phyloP scores from a whole-genome alignment of 2,888 invertebrate species.

The Teinopalpus imperialis region DNA sequence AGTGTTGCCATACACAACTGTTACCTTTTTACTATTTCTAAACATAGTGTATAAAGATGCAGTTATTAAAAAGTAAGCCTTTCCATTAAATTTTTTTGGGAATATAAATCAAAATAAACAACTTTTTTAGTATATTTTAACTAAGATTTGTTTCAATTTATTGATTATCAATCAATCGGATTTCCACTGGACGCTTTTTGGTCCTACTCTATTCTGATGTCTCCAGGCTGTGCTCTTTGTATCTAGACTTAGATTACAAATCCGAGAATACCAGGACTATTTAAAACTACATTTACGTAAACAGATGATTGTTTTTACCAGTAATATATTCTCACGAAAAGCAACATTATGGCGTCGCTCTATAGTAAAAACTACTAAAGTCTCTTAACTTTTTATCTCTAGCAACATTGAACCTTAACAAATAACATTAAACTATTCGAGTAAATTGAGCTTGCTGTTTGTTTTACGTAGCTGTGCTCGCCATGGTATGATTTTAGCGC shows the following conservation, averaged over 20 bases:
- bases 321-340: not conserved
- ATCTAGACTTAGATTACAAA: too few species aligned
- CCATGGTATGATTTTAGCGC: conserved; percentile 92
- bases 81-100: too few species aligned
- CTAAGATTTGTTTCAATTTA: too few species aligned
- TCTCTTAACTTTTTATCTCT: conserved; percentile 21
- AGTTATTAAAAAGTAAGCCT: too few species aligned
- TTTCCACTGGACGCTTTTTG: too few species aligned
- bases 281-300: too few species aligned
- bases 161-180: too few species aligned
- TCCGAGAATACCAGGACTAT: too few species aligned
- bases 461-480: conserved; percentile 94
- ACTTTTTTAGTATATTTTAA: too few species aligned
- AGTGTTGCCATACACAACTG: not conserved
- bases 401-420: conserved; percentile 30
- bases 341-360: conserved; percentile 50
- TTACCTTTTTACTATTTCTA: conserved; percentile 1
- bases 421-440: conserved; percentile 74
- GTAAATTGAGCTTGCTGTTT: conserved; percentile 92
- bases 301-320: conserved; percentile 1
- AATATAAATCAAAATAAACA: too few species aligned
- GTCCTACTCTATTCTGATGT: too few species aligned
- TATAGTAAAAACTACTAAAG: conserved; percentile 24
- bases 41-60: conserved; percentile 18
- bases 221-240: too few species aligned